Evolutionary conservation across 2,888 invertebrate species (phyloP).

Genomic region (Icerya purchasi): DNA sequence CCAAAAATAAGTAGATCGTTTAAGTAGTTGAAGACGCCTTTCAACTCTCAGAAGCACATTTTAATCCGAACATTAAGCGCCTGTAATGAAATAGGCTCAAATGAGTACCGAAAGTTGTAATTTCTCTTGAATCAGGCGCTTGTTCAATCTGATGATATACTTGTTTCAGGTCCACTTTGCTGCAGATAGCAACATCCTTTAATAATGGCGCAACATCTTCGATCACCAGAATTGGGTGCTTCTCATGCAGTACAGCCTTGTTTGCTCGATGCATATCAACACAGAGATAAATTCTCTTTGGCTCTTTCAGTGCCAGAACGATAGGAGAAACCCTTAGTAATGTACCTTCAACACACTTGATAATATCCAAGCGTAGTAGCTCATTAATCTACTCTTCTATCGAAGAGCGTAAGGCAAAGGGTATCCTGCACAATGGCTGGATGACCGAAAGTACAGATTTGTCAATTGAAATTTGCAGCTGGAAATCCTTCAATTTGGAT

Average conservation of each 20-base stretch:
- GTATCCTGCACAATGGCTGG: too few species aligned
- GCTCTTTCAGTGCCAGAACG: too few species aligned
- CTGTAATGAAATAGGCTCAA: background rate
- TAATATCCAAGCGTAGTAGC: too few species aligned
- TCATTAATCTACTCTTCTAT: too few species aligned
- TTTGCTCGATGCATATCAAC: too few species aligned
- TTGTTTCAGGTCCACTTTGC: background rate
- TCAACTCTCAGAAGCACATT: background rate
- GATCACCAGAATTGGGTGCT: background rate
- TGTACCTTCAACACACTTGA: too few species aligned
- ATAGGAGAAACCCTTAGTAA: too few species aligned
- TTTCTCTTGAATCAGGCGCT: background rate
- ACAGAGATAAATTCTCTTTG: too few species aligned
- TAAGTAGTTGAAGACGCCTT: background rate
- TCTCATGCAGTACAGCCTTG: constrained; percentile 1
- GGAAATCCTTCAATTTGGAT: too few species aligned
- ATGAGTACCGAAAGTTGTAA: constrained; percentile 1
- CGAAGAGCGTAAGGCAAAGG: too few species aligned
- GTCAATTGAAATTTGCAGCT: too few species aligned
- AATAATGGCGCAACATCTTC: background rate
- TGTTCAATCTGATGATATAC: constrained; percentile 3
- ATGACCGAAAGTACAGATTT: too few species aligned
- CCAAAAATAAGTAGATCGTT: constrained; percentile 1
- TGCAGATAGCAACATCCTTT: background rate
- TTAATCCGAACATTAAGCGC: background rate